Evolutionary conservation across 2,888 invertebrate genomes (phyloP).

Genomic region (Lissocephala sabroskyi): DNA sequence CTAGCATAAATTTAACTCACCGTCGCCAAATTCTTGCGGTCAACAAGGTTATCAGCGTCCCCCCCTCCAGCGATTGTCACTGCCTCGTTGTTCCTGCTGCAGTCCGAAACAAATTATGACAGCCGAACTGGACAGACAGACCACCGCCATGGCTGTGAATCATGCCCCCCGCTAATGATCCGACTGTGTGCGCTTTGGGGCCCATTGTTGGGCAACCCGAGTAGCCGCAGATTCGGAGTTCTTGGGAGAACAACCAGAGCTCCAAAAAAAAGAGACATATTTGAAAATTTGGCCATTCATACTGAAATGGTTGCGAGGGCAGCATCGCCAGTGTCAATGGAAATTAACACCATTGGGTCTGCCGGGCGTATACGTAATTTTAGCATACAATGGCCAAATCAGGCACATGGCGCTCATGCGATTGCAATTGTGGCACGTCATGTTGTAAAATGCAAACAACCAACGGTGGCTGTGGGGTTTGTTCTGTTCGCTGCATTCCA

Average conservation of each 20-base stretch:
- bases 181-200: constrained; percentile 4
- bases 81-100: constrained; percentile 12
- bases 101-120: constrained; percentile 42
- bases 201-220: constrained; percentile 45
- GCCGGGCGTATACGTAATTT: constrained; percentile 57
- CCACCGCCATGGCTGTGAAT: constrained; percentile 42
- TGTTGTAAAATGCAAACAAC: constrained; percentile 32
- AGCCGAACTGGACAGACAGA: too few relatives aligned
- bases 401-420: constrained; percentile 6
- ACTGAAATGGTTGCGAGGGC: background rate
- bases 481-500: constrained; percentile 24
- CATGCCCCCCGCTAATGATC: constrained; percentile 52
- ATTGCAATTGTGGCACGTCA: constrained; percentile 47
- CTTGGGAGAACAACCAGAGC: background rate
- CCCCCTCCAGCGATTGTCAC: constrained; percentile 1
- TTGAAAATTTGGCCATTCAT: constrained; percentile 4
- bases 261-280: background rate
- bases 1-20: constrained; percentile 22
- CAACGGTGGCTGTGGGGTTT: constrained; percentile 45
- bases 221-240: constrained; percentile 28
- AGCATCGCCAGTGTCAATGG: constrained; percentile 53
- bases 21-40: constrained; percentile 51
- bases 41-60: constrained; percentile 58
- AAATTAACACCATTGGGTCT: constrained; percentile 52
- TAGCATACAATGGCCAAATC: constrained; percentile 51